A percentile compares a stretch with the other conserved stretches of the same genome.
These are phyloP conservation scores for Corydoras maculifer DNA, from an alignment of 2,113 vertebrate genomes.

Conservation along the genomic window DNA sequence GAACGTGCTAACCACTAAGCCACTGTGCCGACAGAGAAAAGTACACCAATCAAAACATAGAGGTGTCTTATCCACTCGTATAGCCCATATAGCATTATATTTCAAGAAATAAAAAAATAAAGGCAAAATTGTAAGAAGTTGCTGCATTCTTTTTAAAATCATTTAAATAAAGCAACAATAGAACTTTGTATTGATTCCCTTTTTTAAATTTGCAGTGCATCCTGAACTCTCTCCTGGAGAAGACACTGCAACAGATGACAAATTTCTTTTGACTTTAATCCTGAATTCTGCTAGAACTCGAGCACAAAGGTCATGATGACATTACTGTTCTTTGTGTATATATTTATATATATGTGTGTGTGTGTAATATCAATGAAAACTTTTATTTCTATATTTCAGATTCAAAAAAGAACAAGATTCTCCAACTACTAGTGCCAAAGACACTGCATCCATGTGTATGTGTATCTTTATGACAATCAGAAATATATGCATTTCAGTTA, in stretches of 20 bases:
- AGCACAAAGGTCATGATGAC: background rate
- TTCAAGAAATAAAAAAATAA: too few relatives aligned
- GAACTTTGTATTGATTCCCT: background rate
- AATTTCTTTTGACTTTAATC: background rate
- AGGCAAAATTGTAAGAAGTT: background rate
- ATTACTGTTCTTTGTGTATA: too few relatives aligned
- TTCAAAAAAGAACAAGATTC: slow-evolving; percentile 1
- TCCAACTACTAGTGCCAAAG: background rate
- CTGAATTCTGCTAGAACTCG: background rate
- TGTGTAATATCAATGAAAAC: background rate
- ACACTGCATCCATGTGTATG: slow-evolving; percentile 19
- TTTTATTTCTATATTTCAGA: background rate
- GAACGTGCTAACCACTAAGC: too few relatives aligned
- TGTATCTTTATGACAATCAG: background rate
- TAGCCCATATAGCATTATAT: too few relatives aligned
- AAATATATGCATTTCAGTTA: too few relatives aligned
- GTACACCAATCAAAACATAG: too few relatives aligned
- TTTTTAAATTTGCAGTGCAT: slow-evolving; percentile 10
- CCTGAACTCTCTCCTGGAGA: slow-evolving; percentile 14
- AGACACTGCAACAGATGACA: slow-evolving; percentile 8
- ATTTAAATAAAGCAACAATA: background rate
- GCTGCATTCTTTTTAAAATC: background rate
- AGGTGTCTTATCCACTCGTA: too few relatives aligned
- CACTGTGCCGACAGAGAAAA: too few relatives aligned
- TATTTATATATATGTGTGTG: too few relatives aligned